These are phyloP conservation scores for Bombycilla garrulus DNA, from an alignment of 2,113 vertebrate genomes.

Conservation along the genomic window DNA sequence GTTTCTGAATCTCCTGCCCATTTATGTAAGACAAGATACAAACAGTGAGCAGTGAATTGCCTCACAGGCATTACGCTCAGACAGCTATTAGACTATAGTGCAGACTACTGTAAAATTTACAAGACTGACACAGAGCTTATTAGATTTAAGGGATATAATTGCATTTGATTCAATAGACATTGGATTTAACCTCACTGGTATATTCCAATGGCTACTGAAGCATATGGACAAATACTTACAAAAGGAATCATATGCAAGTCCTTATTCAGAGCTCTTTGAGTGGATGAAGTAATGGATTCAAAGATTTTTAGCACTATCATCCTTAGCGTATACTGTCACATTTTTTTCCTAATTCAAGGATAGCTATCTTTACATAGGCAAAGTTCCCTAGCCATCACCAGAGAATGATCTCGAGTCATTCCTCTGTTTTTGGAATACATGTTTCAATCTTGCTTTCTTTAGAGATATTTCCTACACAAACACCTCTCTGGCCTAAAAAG, in stretches of 20 bases:
- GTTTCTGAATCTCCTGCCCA: not conserved
- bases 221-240: not conserved
- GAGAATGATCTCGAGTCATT: not conserved
- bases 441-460: not conserved
- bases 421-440: not conserved
- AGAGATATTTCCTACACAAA: not conserved
- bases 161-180: not conserved
- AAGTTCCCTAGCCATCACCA: not conserved
- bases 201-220: not conserved
- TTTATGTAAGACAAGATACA: not conserved
- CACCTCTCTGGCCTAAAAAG: not conserved
- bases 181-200: not conserved
- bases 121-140: not conserved
- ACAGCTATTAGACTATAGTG: slow-evolving; percentile 6
- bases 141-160: slow-evolving; percentile 15
- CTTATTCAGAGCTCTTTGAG: not conserved
- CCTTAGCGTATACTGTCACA: not conserved
- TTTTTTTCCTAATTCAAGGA: not conserved
- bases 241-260: not conserved
- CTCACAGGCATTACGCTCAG: slow-evolving; percentile 10
- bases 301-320: not conserved
- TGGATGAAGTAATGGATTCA: not conserved
- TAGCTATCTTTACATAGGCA: not conserved
- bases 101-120: slow-evolving; percentile 34
- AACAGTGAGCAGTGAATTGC: not conserved